phyloP scores from a whole-genome alignment of 2,797 vertebrate species.

The Tympanoctomys barrerae region DNA sequence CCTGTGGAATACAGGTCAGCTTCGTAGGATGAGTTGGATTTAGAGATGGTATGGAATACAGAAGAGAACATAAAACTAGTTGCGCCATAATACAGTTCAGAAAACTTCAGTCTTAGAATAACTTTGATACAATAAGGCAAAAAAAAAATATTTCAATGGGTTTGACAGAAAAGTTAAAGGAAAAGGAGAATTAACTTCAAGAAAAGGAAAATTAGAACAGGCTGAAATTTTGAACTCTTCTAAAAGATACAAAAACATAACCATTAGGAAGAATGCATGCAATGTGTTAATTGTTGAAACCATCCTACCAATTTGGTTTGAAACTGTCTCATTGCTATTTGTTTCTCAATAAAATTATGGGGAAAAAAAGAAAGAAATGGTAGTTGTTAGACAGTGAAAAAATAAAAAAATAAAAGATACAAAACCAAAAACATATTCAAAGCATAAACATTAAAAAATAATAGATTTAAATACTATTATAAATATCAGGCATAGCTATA shows the following conservation, averaged over 20 bases:
- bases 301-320: too few relatives aligned
- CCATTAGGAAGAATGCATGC: too few relatives aligned
- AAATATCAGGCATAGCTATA: not conserved
- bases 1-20: not conserved
- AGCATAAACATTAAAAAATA: not conserved
- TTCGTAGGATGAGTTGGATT: not conserved
- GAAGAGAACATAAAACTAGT: not conserved
- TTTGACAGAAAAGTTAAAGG: not conserved
- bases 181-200: not conserved
- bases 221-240: not conserved
- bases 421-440: not conserved
- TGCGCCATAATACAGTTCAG: not conserved
- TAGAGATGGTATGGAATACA: not conserved
- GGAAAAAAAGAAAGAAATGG: too few relatives aligned
- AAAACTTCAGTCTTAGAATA: slow-evolving; percentile 25
- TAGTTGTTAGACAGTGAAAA: too few relatives aligned
- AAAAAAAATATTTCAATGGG: not conserved
- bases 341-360: too few relatives aligned
- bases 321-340: too few relatives aligned
- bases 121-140: not conserved
- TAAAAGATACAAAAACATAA: not conserved
- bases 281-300: too few relatives aligned
- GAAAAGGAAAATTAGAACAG: not conserved
- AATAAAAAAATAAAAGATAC: too few relatives aligned
- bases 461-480: not conserved